A percentile compares a stretch with the other conserved stretches of the same genome.
These are phyloP conservation scores for Microcebus tavaratra DNA, from an alignment of 2,113 vertebrate genomes.

Conservation along the genomic window DNA sequence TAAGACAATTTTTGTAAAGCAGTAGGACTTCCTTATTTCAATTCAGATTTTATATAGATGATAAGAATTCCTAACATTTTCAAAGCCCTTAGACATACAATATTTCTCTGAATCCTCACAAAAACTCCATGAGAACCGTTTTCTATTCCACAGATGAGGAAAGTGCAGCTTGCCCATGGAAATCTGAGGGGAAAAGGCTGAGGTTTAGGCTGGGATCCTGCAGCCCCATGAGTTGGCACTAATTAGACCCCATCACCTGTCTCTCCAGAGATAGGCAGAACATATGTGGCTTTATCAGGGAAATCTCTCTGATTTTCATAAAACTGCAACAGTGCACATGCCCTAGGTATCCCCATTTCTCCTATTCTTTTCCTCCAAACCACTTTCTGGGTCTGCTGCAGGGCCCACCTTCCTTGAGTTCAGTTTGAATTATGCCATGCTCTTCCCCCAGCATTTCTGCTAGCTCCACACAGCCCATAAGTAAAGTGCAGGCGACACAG, in stretches of 20 bases:
- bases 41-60: not conserved
- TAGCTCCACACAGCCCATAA: not conserved
- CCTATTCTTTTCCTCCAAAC: not conserved
- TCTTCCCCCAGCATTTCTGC: not conserved
- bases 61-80: not conserved
- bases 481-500: not conserved
- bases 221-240: too few species aligned
- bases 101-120: not conserved
- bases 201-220: not conserved
- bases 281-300: not conserved
- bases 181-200: not conserved
- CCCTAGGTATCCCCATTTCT: not conserved
- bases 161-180: not conserved
- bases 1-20: not conserved
- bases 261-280: not conserved
- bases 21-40: not conserved
- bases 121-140: not conserved
- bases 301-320: not conserved
- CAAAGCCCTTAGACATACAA: not conserved
- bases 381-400: not conserved
- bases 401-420: not conserved
- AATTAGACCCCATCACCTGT: not conserved
- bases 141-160: not conserved
- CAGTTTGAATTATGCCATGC: not conserved
- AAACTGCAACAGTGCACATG: not conserved